Percentiles rank a stretch among this genome's conserved stretches.
These are phyloP conservation scores for Standfussiana lucernea DNA, from an alignment of 2,888 invertebrate genomes.

Conservation along the genomic window DNA sequence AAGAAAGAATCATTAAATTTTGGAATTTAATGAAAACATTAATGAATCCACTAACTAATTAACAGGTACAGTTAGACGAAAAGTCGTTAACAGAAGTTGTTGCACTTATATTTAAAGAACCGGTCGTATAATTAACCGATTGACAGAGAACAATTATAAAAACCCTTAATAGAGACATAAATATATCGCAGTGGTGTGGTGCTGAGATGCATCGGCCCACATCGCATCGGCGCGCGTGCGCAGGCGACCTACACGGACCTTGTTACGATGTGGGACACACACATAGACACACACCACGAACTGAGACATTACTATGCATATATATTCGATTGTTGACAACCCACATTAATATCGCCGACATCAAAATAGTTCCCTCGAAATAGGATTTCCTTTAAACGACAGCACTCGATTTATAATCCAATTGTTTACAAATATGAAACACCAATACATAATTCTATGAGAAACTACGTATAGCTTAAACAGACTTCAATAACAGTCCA, in stretches of 20 bases:
- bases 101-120: slow-evolving; percentile 47
- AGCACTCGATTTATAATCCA: slow-evolving; percentile 41
- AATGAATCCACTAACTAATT: too few species aligned
- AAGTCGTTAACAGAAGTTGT: slow-evolving; percentile 45
- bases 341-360: slow-evolving; percentile 52
- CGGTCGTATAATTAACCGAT: slow-evolving; percentile 58
- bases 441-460: slow-evolving; percentile 17
- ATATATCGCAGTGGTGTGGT: slow-evolving; percentile 46
- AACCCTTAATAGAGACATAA: slow-evolving; percentile 58
- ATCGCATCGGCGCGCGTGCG: slow-evolving; percentile 64
- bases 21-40: too few species aligned
- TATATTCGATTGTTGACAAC: slow-evolving; percentile 66
- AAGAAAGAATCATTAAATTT: too few species aligned
- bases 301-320: slow-evolving; percentile 55
- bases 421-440: slow-evolving; percentile 52
- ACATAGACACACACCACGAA: slow-evolving; percentile 57
- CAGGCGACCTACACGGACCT: slow-evolving; percentile 82
- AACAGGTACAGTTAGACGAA: slow-evolving; percentile 53
- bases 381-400: slow-evolving; percentile 51
- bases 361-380: slow-evolving; percentile 44
- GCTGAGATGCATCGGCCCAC: slow-evolving; percentile 72
- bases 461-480: slow-evolving; percentile 27
- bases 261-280: slow-evolving; percentile 78
- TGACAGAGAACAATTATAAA: slow-evolving; percentile 64
- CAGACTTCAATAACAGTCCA: slow-evolving; percentile 23